phyloP scores from a whole-genome alignment of 2,888 invertebrate genomes.

The Formica aserva region DNA sequence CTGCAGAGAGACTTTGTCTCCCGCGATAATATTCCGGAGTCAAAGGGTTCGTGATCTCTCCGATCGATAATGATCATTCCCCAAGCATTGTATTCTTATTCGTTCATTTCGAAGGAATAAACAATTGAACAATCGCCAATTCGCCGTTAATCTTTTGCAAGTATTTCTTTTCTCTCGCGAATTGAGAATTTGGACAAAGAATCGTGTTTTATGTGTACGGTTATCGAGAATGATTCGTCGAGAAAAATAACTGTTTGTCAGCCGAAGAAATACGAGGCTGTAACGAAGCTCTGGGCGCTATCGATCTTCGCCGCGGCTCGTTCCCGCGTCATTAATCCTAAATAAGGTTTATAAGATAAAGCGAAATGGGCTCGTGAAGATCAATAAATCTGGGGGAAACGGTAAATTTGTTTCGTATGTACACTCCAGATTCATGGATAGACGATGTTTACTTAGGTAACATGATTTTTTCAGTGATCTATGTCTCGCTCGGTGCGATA shows the following conservation, averaged over 20 bases:
- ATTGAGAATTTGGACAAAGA: background rate
- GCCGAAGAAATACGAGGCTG: slow-evolving; percentile 62
- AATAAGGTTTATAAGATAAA: slow-evolving; percentile 75
- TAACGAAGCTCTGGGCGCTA: slow-evolving; percentile 66
- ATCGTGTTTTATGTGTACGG: slow-evolving; percentile 23
- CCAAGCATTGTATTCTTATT: background rate
- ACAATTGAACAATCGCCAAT: slow-evolving; percentile 7
- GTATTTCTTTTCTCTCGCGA: background rate
- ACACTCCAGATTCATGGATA: slow-evolving; percentile 64
- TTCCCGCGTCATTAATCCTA: slow-evolving; percentile 73
- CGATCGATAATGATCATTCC: slow-evolving; percentile 74
- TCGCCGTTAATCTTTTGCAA: background rate
- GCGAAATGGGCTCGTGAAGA: slow-evolving; percentile 62
- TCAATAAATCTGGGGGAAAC: slow-evolving; percentile 68
- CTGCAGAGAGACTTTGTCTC: slow-evolving; percentile 72
- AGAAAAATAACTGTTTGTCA: slow-evolving; percentile 63
- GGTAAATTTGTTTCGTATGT: slow-evolving; percentile 65
- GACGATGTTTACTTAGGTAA: slow-evolving; percentile 56
- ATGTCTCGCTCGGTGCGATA: slow-evolving; percentile 1
- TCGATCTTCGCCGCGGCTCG: slow-evolving; percentile 69
- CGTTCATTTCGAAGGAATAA: background rate
- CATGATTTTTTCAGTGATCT: slow-evolving; percentile 22
- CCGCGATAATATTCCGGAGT: slow-evolving; percentile 76
- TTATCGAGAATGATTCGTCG: slow-evolving; percentile 55
- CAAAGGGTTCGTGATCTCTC: slow-evolving; percentile 75